phyloP scores from a whole-genome alignment of 2,113 vertebrate genomes.

The Sebastes schlegelii region DNA sequence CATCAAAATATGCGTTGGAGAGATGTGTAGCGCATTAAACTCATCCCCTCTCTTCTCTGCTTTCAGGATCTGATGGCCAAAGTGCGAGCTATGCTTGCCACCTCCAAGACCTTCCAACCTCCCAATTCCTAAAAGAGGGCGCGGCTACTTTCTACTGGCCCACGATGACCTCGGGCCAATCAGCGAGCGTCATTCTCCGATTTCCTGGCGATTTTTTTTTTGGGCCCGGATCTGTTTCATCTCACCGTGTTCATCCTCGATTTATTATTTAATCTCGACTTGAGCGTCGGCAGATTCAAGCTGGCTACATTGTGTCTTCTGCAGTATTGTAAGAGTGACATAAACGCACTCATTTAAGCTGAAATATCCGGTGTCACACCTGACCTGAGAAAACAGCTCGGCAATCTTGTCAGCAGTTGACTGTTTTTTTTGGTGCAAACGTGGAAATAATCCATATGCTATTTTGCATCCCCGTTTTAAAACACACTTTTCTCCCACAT shows the following conservation, averaged over 20 bases:
- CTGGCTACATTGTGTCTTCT: neutral
- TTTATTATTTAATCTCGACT: constrained; percentile 19
- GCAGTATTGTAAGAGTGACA: neutral
- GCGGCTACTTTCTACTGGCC: neutral
- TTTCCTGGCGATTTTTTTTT: constrained; percentile 45
- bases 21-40: neutral
- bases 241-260: neutral
- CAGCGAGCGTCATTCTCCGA: constrained; percentile 37
- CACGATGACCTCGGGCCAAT: constrained; percentile 40
- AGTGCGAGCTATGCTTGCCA: constrained; percentile 98
- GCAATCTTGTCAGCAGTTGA: neutral
- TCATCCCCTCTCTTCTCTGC: constrained; percentile 4
- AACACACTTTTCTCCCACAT: constrained; percentile 38
- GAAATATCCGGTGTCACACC: constrained; percentile 25
- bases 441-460: constrained; percentile 36
- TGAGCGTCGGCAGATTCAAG: constrained; percentile 12
- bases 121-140: constrained; percentile 87
- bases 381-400: constrained; percentile 26
- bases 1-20: neutral
- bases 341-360: neutral
- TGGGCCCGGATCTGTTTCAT: constrained; percentile 19
- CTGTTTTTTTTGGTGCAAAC: constrained; percentile 38
- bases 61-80: constrained; percentile 98
- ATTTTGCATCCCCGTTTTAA: constrained; percentile 41
- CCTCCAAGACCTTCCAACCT: constrained; percentile 94